Evolutionary conservation across 2,888 invertebrate species (phyloP).

Genomic region (Sinelater perroti): DNA sequence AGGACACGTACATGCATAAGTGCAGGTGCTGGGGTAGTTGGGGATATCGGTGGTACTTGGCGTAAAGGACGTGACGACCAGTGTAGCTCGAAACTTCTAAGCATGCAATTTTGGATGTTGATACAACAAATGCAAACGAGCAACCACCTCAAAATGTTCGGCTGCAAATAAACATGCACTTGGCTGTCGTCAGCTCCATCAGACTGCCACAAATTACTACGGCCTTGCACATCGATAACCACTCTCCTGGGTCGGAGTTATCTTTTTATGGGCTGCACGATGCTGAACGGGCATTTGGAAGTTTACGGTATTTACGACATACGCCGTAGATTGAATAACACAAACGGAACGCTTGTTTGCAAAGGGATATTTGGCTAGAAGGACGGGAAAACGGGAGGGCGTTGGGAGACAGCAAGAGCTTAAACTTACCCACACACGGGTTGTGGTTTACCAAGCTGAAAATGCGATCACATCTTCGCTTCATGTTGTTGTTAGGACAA

Average conservation of each 20-base stretch:
- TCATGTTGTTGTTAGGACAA: constrained; percentile 90
- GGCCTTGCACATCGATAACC: constrained; percentile 19
- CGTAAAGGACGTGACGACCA: constrained; percentile 11
- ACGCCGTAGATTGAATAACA: constrained; percentile 37
- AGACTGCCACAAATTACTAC: constrained; percentile 22
- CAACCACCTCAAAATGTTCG: constrained; percentile 20
- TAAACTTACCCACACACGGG: constrained; percentile 89
- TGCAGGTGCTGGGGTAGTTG: constrained; percentile 22
- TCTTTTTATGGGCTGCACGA: constrained; percentile 14
- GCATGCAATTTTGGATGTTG: constrained; percentile 23
- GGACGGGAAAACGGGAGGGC: constrained; percentile 30
- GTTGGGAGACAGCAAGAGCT: constrained; percentile 32
- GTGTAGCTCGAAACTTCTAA: constrained; percentile 17
- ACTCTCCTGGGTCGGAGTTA: constrained; percentile 19
- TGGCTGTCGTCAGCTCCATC: constrained; percentile 20
- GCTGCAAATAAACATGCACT: constrained; percentile 27
- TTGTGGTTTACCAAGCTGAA: constrained; percentile 91
- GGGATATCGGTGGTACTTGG: constrained; percentile 14
- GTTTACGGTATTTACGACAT: constrained; percentile 27
- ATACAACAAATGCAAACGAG: constrained; percentile 27
- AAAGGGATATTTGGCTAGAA: constrained; percentile 33
- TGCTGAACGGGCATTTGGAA: constrained; percentile 17
- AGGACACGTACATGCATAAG: constrained; percentile 34
- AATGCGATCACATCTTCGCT: constrained; percentile 89
- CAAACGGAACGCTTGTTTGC: constrained; percentile 38